Evolutionary conservation across 2,113 vertebrate genomes (phyloP).

Genomic region (Onychorhynchus coronatus): DNA sequence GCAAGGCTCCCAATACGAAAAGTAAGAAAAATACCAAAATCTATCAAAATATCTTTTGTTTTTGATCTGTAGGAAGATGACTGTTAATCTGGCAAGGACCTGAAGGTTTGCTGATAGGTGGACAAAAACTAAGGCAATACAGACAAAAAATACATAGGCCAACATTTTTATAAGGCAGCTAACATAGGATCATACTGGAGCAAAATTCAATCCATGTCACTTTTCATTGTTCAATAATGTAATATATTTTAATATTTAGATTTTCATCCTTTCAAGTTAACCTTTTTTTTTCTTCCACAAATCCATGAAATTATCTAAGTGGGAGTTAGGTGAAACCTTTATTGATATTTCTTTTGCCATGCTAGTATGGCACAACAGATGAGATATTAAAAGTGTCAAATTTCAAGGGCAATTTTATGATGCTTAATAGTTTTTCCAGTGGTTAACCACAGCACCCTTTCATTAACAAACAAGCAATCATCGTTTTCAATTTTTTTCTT

Average conservation of each 20-base stretch:
- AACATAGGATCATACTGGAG: background rate
- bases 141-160: background rate
- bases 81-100: background rate
- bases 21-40: background rate
- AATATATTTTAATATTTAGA: background rate
- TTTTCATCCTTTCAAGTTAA: background rate
- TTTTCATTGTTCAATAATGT: background rate
- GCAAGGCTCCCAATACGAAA: background rate
- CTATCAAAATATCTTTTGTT: background rate
- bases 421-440: conserved; percentile 59
- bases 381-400: conserved; percentile 22
- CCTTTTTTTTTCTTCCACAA: background rate
- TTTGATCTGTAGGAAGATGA: background rate
- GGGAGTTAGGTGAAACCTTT: background rate
- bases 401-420: conserved; percentile 65
- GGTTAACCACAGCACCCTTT: conserved; percentile 59
- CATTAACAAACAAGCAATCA: conserved; percentile 69
- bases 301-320: background rate
- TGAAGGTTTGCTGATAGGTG: background rate
- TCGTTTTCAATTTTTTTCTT: background rate
- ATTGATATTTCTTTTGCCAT: background rate
- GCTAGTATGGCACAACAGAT: background rate
- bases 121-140: background rate
- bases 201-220: background rate
- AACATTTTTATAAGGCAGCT: background rate